phyloP scores from a whole-genome alignment of 1,140 invertebrate species.

The Parasteatoda tepidariorum region DNA sequence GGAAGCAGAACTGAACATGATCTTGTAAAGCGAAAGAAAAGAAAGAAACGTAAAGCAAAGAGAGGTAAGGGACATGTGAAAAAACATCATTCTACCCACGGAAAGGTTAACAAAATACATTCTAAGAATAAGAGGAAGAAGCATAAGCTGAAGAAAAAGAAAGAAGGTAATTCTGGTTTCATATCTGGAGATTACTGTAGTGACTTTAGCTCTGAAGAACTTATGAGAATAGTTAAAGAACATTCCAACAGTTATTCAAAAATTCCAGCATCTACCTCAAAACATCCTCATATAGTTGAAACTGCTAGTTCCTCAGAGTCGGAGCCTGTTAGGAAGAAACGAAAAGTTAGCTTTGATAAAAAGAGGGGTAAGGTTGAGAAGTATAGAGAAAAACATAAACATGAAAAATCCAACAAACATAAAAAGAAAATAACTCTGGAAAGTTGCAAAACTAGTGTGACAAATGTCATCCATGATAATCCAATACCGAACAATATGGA shows the following conservation, averaged over 20 bases:
- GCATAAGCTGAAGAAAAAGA: conserved; percentile 43
- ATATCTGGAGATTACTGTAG: conserved; percentile 47
- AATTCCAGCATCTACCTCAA: conserved; percentile 35
- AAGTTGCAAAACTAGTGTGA: conserved; percentile 10
- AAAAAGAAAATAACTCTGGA: conserved; percentile 42
- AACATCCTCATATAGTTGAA: conserved; percentile 26
- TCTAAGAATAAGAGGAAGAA: conserved; percentile 49
- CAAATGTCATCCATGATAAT: conserved; percentile 9
- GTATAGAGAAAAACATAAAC: conserved; percentile 46
- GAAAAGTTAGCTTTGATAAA: conserved; percentile 49
- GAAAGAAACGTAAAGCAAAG: conserved; percentile 54
- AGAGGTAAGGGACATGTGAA: conserved; percentile 31
- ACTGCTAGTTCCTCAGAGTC: neutral
- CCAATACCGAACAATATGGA: neutral
- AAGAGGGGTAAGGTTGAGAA: conserved; percentile 20
- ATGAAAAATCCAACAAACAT: conserved; percentile 41
- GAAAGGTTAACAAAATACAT: conserved; percentile 9
- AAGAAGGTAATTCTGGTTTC: conserved; percentile 37
- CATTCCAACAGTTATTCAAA: conserved; percentile 54
- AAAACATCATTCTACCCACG: conserved; percentile 49
- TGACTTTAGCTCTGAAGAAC: conserved; percentile 40
- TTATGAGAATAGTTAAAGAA: conserved; percentile 45
- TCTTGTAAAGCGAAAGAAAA: conserved; percentile 39
- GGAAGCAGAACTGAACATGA: conserved; percentile 21
- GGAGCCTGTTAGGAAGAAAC: conserved; percentile 45